Conservation (phyloP, 2,888 invertebrate genomes). For the Volucella inanis region DNA sequence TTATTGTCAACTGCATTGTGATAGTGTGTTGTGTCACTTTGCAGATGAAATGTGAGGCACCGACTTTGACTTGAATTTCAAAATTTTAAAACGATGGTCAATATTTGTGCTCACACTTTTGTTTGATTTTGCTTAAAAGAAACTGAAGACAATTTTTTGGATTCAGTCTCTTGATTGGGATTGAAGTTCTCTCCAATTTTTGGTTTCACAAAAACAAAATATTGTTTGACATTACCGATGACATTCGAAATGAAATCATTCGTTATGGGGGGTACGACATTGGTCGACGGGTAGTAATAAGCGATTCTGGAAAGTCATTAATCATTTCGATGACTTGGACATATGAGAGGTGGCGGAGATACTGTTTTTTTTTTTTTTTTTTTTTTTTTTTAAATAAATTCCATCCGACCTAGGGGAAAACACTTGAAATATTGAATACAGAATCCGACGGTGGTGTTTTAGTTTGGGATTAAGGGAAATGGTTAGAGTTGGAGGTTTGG, state of each 20-base stretch:
- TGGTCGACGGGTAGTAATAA: constrained; percentile 11
- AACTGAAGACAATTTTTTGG: constrained; percentile 61
- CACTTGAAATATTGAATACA: too few species aligned
- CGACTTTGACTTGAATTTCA: constrained; percentile 66
- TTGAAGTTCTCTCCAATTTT: constrained; percentile 13
- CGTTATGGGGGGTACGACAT: constrained; percentile 31
- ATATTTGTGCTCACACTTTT: constrained; percentile 63
- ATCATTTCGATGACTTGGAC: constrained; percentile 36
- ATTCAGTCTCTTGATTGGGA: constrained; percentile 17
- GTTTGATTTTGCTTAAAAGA: constrained; percentile 70
- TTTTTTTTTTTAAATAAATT: too few species aligned
- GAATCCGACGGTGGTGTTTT: too few species aligned
- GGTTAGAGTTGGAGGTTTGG: too few species aligned
- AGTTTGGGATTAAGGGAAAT: too few species aligned
- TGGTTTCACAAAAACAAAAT: not conserved
- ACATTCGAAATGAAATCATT: constrained; percentile 42
- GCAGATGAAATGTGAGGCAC: not conserved
- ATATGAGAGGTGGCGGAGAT: not conserved
- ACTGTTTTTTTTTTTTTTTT: too few species aligned
- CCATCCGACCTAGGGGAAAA: too few species aligned
- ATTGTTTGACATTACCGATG: constrained; percentile 36
- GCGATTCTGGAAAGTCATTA: constrained; percentile 41
- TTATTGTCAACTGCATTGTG: constrained; percentile 69
- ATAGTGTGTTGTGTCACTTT: constrained; percentile 69
- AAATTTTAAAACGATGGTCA: constrained; percentile 73